Base-by-base conservation (phyloP, 1,140 invertebrate species). In the Tetramorium simillimum region DNA sequence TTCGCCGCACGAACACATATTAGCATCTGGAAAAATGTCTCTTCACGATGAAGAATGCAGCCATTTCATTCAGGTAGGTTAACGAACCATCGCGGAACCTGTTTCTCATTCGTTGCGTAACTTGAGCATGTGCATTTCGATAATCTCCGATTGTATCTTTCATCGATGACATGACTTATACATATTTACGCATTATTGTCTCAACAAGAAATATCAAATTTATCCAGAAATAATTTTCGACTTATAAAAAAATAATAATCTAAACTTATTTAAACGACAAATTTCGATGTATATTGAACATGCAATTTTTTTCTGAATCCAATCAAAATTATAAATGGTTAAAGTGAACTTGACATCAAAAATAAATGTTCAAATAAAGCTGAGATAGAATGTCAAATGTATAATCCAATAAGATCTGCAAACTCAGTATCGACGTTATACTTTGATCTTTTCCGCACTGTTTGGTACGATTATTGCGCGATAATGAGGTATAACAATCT, bases 11-110 rank as follows among this genome's bases (percentile, higher is more conserved):
- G 7, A 18, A 18, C 62, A 10, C 12, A 28, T 40, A 28, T 40
- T 21, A 33, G 3, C 40, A 46, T 37, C 69, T 10, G 24, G 40
- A 14, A n/a, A 75, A 18, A 70, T 75, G 53, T 3, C 56, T 46
- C 33, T 37, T 37, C n/a, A 3, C 3, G 18, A n/a, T 16, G 40
- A 82, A n/a, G 69, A 49, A 49, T 14, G n/a, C n/a, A 33, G 21
- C 37, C 9, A 12, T 73, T 73, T 82, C 40, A 73, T 73, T 60
- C 67, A 60, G 53, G 80, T 73, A 82, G 18, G 67, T 82, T 53
- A 60, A 40, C 28, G 21, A 0, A 46, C 18, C 40, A 37, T 46
- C n/a, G 33, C n/a, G 3, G 46, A 33, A 49, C 28, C 40, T 9
- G 1, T 40, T 49, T 73, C 12, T 1, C 12, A n/a, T n/a, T n/a